phyloP scores from a whole-genome alignment of 2,888 invertebrate genomes.

The Morpho deidamia region DNA sequence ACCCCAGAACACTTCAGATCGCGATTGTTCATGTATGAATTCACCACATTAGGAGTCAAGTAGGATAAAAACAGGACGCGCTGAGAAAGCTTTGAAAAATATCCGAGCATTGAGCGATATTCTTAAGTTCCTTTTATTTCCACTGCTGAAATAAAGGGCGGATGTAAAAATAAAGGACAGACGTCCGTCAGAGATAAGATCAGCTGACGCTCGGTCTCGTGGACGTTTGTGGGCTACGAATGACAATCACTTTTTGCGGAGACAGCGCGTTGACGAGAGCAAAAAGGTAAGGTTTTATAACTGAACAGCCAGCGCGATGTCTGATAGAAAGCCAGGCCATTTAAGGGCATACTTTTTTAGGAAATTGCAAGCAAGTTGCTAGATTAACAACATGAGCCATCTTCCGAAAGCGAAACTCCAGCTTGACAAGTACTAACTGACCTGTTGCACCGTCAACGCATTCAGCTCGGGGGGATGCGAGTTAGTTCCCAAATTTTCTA shows the following conservation, averaged over 20 bases:
- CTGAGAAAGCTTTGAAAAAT: constrained; percentile 67
- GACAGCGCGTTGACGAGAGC: not conserved
- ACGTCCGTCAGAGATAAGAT: constrained; percentile 28
- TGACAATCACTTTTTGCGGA: constrained; percentile 6
- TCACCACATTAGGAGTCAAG: constrained; percentile 84
- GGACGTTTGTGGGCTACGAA: constrained; percentile 13
- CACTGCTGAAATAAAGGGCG: constrained; percentile 25
- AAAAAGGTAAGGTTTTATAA: too few relatives aligned
- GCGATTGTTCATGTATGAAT: constrained; percentile 84
- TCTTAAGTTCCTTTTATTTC: constrained; percentile 43
- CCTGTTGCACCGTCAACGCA: too few relatives aligned
- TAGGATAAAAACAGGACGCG: constrained; percentile 77
- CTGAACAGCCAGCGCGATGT: too few relatives aligned
- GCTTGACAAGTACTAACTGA: too few relatives aligned
- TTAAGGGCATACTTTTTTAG: too few relatives aligned
- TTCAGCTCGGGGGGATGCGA: too few relatives aligned
- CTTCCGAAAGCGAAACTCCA: too few relatives aligned
- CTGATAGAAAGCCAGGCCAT: too few relatives aligned
- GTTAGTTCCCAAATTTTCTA: too few relatives aligned
- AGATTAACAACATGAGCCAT: too few relatives aligned
- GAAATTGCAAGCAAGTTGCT: too few relatives aligned
- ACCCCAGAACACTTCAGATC: constrained; percentile 52
- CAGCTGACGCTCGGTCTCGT: constrained; percentile 15
- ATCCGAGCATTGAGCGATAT: constrained; percentile 65
- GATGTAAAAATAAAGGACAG: constrained; percentile 27